These are phyloP conservation scores for Takifugu flavidus DNA, from an alignment of 2,113 vertebrate species.

Conservation along the genomic window DNA sequence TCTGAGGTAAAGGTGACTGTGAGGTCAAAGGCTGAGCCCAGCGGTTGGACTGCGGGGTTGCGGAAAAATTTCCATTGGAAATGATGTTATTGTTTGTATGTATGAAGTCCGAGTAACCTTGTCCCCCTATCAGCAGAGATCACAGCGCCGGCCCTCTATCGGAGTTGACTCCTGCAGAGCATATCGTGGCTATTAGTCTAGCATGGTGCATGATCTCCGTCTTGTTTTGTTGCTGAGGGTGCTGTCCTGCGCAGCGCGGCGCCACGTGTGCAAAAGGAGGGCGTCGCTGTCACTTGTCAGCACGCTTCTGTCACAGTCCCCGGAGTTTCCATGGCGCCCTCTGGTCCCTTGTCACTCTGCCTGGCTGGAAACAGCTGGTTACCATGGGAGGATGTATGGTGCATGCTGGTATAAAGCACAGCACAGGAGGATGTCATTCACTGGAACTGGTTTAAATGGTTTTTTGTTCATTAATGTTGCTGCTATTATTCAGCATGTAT, in stretches of 20 bases:
- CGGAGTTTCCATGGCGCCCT: constrained; percentile 51
- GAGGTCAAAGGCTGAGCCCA: constrained; percentile 43
- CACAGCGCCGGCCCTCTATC: constrained; percentile 46
- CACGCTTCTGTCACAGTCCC: constrained; percentile 51
- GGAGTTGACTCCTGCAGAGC: constrained; percentile 54
- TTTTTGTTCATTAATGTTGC: neutral
- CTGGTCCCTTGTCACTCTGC: constrained; percentile 57
- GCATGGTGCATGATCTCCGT: constrained; percentile 55
- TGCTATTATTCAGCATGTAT: neutral
- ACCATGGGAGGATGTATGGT: constrained; percentile 29
- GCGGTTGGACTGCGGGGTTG: neutral
- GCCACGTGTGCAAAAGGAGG: constrained; percentile 39
- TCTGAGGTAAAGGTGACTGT: constrained; percentile 48
- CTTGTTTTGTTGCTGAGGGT: constrained; percentile 62
- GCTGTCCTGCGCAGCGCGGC: constrained; percentile 47
- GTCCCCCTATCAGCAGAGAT: constrained; percentile 57
- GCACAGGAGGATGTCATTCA: neutral
- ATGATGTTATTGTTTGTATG: constrained; percentile 28
- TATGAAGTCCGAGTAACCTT: constrained; percentile 46
- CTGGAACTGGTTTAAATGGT: neutral
- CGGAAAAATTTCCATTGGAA: constrained; percentile 11
- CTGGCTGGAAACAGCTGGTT: constrained; percentile 63
- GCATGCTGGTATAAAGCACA: constrained; percentile 7
- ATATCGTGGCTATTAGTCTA: constrained; percentile 58
- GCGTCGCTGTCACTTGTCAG: constrained; percentile 56